Conservation (phyloP, 1,140 invertebrate species). For the Drosophila tristis region DNA sequence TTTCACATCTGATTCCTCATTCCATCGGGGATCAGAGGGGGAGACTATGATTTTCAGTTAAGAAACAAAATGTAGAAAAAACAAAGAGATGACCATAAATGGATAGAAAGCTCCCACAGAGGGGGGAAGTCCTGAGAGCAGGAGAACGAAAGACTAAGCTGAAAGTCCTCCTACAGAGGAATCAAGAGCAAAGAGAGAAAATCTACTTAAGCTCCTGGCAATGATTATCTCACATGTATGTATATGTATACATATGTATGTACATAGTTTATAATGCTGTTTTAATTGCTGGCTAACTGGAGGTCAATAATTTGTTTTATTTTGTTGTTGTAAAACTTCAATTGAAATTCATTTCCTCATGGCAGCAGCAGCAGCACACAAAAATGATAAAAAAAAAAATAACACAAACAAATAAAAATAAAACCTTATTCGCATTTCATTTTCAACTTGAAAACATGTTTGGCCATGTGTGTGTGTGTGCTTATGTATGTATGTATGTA, state of each 20-base stretch:
- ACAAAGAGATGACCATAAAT: background rate
- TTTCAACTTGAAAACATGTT: constrained; percentile 32
- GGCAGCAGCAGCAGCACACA: constrained; percentile 30
- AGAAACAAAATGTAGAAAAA: too few species aligned
- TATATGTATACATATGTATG: background rate
- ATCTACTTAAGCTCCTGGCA: background rate
- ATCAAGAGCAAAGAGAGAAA: background rate
- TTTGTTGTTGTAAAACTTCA: constrained; percentile 47
- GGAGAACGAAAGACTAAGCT: too few species aligned
- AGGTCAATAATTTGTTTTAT: constrained; percentile 53
- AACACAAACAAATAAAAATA: constrained; percentile 13
- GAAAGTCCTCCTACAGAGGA: too few species aligned
- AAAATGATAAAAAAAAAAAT: constrained; percentile 4
- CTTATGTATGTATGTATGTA: constrained; percentile 16
- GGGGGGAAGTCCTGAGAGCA: too few species aligned
- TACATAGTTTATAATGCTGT: constrained; percentile 10
- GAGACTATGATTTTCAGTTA: too few species aligned
- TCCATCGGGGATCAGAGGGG: too few species aligned
- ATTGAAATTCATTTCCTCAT: constrained; percentile 76
- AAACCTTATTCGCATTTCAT: constrained; percentile 53
- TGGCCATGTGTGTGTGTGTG: constrained; percentile 6
- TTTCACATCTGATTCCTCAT: too few species aligned
- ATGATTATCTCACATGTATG: too few species aligned
- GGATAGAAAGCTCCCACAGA: too few species aligned
- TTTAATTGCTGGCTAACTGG: constrained; percentile 46